Base-by-base conservation (phyloP, 2,888 invertebrate genomes). In the Cyclophora punctaria region DNA sequence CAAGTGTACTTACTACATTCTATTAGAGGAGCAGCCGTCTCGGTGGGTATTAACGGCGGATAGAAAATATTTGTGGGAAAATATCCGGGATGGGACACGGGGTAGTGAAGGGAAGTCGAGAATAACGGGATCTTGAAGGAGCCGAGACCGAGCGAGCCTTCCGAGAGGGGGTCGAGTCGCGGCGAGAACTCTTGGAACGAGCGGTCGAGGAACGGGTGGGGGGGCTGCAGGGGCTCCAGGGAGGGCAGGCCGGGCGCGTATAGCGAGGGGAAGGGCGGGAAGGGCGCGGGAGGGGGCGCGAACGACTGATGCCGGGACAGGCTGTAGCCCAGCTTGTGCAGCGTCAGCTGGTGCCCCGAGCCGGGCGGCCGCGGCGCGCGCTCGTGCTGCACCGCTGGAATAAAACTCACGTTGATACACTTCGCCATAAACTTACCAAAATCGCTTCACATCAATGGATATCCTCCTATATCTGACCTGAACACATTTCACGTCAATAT, bases 351-450 rank as follows among this genome's bases (percentile, higher is more conserved):
- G 66, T 69, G 82, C 46, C 58, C 71, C 53, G 59, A 65, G 7
- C 67, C 66, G 1, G 79, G 69, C 2, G 90, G 84, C 45, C 96
- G 90, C 0, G 96, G 96, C 5, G 96, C 96, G 57, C 97, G 88
- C 80, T 97, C 97, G 78, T 97, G 96, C 74, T 97, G 96, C 33
- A 97, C 97, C 53, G 97, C 97, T 97, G 90, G 20, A 20, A 20
- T 20, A 1, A 20, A 20, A 20, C 20, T 20, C 20, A 20, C 20
- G 20, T 20, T 20, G 20, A 20, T 20, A 20, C 20, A 20, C 20
- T 20, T 20, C 20, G 20, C 20, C 20, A 20, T 20, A 20, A 20
- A 20, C 20, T 20, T 20, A 20, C 20, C 20, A 20, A 20, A 20
- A 20, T 20, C 20, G 20, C 20, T 20, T 20, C 20, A 20, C 20